Percentiles rank a stretch among this genome's conserved stretches.
phyloP scores from a whole-genome alignment of 1,140 invertebrate genomes.

The Linepithema humile region DNA sequence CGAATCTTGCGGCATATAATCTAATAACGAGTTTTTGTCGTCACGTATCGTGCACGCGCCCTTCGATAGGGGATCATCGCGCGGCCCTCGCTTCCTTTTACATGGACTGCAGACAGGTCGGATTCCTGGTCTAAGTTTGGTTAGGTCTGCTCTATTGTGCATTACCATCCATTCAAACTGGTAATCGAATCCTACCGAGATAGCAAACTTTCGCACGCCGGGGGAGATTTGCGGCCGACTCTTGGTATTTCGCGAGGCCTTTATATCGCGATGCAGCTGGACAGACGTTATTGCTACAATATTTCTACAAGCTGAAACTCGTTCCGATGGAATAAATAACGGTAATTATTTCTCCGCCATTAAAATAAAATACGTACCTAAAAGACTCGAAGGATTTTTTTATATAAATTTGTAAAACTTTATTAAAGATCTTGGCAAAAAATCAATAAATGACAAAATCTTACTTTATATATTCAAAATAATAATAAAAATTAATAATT shows the following conservation, averaged over 20 bases:
- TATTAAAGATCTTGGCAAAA: not conserved
- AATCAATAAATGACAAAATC: not conserved
- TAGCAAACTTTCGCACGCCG: constrained; percentile 78
- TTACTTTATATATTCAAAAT: not conserved
- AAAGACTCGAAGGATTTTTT: not conserved
- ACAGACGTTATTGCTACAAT: not conserved
- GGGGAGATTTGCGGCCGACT: constrained; percentile 83
- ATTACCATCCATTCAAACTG: constrained; percentile 84
- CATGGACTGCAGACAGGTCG: constrained; percentile 61
- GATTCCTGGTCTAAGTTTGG: constrained; percentile 74
- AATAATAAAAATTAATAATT: not conserved
- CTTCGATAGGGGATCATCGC: constrained; percentile 67
- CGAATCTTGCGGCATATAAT: constrained; percentile 75
- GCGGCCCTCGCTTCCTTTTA: constrained; percentile 39
- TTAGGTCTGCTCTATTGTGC: constrained; percentile 80
- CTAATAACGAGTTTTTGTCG: constrained; percentile 84
- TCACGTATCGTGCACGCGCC: constrained; percentile 78
- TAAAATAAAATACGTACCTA: not conserved
- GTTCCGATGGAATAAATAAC: too few species aligned
- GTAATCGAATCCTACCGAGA: constrained; percentile 84
- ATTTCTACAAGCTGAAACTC: not conserved
- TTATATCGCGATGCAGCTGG: not conserved
- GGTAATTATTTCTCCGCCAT: not conserved
- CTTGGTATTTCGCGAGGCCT: constrained; percentile 54
- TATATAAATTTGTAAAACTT: not conserved